Conservation (phyloP, 2,113 vertebrate genomes). For the Burhinus oedicnemus region DNA sequence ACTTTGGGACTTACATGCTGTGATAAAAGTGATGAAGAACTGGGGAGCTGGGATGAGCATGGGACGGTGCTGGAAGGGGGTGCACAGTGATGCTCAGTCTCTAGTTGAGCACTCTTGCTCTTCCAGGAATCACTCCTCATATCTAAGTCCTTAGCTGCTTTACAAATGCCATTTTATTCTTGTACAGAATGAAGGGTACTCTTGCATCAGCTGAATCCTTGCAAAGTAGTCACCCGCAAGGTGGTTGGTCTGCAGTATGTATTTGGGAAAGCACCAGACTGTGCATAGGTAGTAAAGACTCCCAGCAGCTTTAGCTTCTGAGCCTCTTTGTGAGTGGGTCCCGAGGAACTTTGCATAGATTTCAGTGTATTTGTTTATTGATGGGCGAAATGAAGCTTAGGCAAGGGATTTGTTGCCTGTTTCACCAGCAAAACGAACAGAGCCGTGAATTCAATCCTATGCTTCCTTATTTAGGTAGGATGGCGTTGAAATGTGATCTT, state of each 20-base stretch:
- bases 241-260: not conserved
- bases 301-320: not conserved
- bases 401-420: not conserved
- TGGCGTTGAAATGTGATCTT: not conserved
- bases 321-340: not conserved
- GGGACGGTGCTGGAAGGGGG: not conserved
- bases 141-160: not conserved
- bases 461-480: not conserved
- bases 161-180: not conserved
- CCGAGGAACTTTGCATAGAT: not conserved
- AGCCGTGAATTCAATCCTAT: not conserved
- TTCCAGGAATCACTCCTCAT: not conserved
- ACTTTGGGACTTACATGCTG: not conserved
- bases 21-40: not conserved
- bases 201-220: not conserved
- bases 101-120: not conserved
- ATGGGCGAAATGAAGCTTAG: rapidly evolving
- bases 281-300: not conserved
- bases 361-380: not conserved
- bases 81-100: not conserved
- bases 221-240: not conserved
- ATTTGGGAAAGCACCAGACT: not conserved
- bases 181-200: not conserved
- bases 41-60: not conserved
- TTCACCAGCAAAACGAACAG: not conserved